Evolutionary conservation across 2,888 invertebrate species (phyloP), one percentile per base, ranked within the genome.

Genomic region (Papilio demoleus): DNA sequence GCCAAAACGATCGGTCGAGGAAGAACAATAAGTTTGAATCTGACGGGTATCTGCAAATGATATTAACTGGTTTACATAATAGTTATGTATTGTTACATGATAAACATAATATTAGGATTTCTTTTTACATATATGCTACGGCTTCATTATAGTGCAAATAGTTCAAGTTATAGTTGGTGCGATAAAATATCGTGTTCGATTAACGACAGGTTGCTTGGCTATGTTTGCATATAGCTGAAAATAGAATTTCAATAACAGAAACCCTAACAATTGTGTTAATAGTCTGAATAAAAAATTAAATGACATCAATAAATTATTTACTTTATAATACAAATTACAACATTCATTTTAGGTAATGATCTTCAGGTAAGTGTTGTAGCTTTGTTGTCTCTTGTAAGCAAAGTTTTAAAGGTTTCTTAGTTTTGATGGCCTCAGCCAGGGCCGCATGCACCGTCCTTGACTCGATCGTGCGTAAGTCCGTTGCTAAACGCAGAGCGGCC

Each of bases 1-100:
- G 94, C 97, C 97, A 97, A 80, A 95, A 95, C 2, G 95, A 95
- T 82, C 95, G 96, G 4, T 94, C 94, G 4, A 97, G 82, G 61
- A 97, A 84, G 82, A 97, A 97, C 9, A 97, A 95, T 72, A 94
- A 88, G 81, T 96, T 96, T 4, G 96, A 95, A 75, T 97, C 96
- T 2, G 93, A 92, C 0, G 95, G 95, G 72, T 92, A 94, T 80
- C 96, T 96, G 88, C 1, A 78, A 76, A 66, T 14, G 3, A 31
- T 56, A 50, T 40, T 27, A 9, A 27, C n/a, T 31, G 27, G 34
- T 63, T 47, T 1, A 63, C 17, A 19, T 24, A n/a, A 6, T 47
- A 2, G 3, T 12, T 0, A 0, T 47, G 22, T 8, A 50, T 5
- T 50, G 14, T 14, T 2, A 38, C n/a, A n/a, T 47, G 0, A 1